A percentile compares a stretch with the other conserved stretches of the same genome.
phyloP scores from a whole-genome alignment of 1,140 invertebrate species.

The Varroa destructor region DNA sequence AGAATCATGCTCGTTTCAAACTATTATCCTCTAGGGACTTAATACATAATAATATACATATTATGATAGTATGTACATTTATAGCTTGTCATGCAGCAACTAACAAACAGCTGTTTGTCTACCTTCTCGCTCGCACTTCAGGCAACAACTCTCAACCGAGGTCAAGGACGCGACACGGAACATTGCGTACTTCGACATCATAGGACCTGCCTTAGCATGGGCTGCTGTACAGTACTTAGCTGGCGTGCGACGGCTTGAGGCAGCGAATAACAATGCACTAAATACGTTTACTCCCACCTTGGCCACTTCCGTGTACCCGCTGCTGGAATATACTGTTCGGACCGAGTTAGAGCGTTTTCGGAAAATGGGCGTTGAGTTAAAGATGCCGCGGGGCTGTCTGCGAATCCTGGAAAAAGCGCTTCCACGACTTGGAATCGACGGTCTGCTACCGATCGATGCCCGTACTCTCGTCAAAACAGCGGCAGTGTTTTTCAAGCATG shows the following conservation, averaged over 20 bases:
- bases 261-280: no score
- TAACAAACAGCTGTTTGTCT: no score
- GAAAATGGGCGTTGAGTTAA: neutral
- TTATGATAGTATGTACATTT: no score
- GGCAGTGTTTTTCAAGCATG: neutral
- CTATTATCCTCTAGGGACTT: no score
- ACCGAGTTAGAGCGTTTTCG: neutral
- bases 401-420: neutral
- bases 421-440: neutral
- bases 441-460: neutral
- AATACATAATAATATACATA: no score
- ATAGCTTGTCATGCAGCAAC: no score
- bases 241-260: neutral
- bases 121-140: no score
- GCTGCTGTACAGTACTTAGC: constrained; percentile 1
- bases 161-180: neutral
- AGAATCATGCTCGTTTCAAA: no score
- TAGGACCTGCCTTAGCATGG: constrained; percentile 4
- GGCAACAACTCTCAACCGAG: constrained; percentile 7
- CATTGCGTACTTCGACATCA: neutral
- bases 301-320: no score
- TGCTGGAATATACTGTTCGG: neutral
- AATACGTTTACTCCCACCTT: no score
- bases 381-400: neutral
- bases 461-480: neutral